These are phyloP conservation scores for Sarcophaga caerulescens DNA, from an alignment of 2,888 invertebrate genomes.

Conservation along the genomic window DNA sequence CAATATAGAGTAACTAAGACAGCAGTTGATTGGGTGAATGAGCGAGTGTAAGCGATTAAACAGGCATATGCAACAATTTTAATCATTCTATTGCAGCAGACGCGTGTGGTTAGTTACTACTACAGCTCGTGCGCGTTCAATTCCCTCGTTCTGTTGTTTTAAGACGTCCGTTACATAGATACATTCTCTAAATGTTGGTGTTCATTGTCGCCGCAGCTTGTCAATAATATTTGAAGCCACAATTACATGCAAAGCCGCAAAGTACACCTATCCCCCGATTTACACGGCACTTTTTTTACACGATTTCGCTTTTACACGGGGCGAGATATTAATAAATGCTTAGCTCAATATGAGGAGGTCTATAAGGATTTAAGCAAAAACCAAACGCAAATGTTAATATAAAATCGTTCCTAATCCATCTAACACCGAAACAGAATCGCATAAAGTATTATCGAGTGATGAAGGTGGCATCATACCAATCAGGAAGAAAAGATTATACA, in stretches of 20 bases:
- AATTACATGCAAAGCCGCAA: not conserved
- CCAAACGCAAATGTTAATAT: no score
- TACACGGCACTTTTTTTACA: no score
- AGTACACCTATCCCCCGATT: no score
- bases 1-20: not conserved
- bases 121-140: not conserved
- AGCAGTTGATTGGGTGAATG: not conserved
- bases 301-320: no score
- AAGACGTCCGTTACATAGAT: not conserved
- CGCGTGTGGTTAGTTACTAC: slow-evolving; percentile 8
- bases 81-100: slow-evolving; percentile 40
- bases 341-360: no score
- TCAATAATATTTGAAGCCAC: slow-evolving; percentile 35
- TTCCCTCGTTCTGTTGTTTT: not conserved
- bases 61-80: slow-evolving; percentile 57
- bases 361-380: no score
- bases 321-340: no score
- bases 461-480: no score
- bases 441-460: no score
- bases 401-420: no score
- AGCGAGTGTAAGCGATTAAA: slow-evolving; percentile 39
- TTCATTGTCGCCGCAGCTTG: slow-evolving; percentile 29
- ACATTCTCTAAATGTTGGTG: slow-evolving; percentile 7
- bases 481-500: no score
- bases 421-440: no score